These are phyloP conservation scores for Micropoecilia bifurca DNA, from an alignment of 2,797 vertebrate species.

Conservation along the genomic window DNA sequence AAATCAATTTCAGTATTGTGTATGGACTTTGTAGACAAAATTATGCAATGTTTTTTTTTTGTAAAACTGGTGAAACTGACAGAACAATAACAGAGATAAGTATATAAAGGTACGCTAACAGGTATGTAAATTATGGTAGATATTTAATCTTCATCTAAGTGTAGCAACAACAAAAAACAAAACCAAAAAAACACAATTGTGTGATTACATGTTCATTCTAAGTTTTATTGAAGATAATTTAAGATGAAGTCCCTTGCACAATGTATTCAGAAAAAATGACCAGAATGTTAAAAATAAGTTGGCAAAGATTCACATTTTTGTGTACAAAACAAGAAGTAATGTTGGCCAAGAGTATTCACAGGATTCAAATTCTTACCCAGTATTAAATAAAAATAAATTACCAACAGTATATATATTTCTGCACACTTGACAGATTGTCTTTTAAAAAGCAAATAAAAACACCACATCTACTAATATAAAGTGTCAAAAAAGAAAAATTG, in stretches of 20 bases:
- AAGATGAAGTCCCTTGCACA: constrained; percentile 33
- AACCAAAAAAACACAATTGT: neutral
- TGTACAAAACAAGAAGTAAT: constrained; percentile 57
- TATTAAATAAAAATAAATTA: constrained; percentile 75
- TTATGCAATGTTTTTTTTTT: too few relatives aligned
- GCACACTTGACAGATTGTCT: constrained; percentile 23
- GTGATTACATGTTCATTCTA: constrained; percentile 3
- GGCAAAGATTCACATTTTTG: constrained; percentile 39
- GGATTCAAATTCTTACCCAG: constrained; percentile 15
- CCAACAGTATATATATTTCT: constrained; percentile 44
- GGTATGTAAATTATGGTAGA: neutral
- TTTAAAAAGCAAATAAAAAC: constrained; percentile 30
- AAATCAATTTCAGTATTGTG: too few relatives aligned
- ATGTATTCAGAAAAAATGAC: constrained; percentile 39
- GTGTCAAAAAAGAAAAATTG: constrained; percentile 16
- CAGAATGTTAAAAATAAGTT: constrained; percentile 44
- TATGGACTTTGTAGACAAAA: too few relatives aligned
- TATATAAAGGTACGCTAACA: neutral
- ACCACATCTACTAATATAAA: constrained; percentile 32
- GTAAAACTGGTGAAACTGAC: too few relatives aligned
- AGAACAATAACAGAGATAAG: neutral
- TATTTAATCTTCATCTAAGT: neutral
- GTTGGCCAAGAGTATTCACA: constrained; percentile 44
- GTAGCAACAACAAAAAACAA: too few relatives aligned
- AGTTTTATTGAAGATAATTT: constrained; percentile 57